Conservation (phyloP, 2,797 vertebrate genomes). For the Ctenopoma kingsleyae region DNA sequence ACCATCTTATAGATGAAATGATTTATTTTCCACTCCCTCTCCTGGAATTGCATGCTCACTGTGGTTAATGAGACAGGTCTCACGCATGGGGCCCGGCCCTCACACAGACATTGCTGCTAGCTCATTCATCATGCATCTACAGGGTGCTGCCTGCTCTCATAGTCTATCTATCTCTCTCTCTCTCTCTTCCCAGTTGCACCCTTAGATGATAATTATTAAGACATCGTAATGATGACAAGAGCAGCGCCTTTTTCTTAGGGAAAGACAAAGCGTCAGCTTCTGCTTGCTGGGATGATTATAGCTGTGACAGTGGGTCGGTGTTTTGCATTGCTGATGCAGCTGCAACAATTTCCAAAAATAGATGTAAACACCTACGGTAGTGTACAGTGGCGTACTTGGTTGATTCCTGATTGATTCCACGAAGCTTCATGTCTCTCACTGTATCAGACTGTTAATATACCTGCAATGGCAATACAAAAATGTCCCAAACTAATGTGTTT, state of each 20-base stretch:
- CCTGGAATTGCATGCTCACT: conserved; percentile 56
- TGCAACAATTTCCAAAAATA: conserved; percentile 49
- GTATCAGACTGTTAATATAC: neutral
- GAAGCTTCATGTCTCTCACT: neutral
- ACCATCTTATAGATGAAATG: conserved; percentile 3
- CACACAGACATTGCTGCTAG: conserved; percentile 46
- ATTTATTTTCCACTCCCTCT: conserved; percentile 33
- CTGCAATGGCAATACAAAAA: neutral
- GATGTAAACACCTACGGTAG: conserved; percentile 16
- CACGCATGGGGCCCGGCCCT: conserved; percentile 44
- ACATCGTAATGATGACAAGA: conserved; percentile 55
- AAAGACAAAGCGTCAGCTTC: conserved; percentile 25
- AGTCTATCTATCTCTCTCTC: conserved; percentile 23
- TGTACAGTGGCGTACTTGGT: conserved; percentile 25
- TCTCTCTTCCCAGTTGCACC: conserved; percentile 9
- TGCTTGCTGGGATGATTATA: conserved; percentile 38
- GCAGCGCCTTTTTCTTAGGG: conserved; percentile 17
- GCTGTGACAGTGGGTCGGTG: conserved; percentile 26
- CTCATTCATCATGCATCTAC: conserved; percentile 76
- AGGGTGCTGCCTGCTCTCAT: conserved; percentile 50
- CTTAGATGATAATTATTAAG: conserved; percentile 64
- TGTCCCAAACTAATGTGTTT: neutral
- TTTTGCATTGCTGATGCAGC: conserved; percentile 35
- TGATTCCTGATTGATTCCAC: conserved; percentile 19
- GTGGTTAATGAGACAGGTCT: conserved; percentile 75